These are phyloP conservation scores for Drosophila imparisetae DNA, from an alignment of 2,888 invertebrate genomes.

Conservation along the genomic window DNA sequence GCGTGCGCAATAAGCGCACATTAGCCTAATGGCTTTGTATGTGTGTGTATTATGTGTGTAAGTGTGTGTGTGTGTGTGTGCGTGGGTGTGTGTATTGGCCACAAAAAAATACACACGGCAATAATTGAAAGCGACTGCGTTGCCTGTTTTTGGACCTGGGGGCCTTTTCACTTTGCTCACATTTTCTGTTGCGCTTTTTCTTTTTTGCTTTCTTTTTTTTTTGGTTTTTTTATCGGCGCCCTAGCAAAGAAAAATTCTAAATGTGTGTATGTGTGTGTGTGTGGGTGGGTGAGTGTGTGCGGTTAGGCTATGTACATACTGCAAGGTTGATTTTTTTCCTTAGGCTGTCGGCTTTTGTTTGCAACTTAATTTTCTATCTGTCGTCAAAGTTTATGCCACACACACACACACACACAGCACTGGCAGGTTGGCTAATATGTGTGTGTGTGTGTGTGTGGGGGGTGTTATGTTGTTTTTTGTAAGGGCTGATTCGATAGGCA, in stretches of 20 bases:
- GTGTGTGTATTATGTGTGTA: constrained; percentile 42
- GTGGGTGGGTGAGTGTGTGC: constrained; percentile 16
- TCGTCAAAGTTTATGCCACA: constrained; percentile 67
- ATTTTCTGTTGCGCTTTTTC: constrained; percentile 53
- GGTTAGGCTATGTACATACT: constrained; percentile 42
- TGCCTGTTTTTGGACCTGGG: constrained; percentile 53
- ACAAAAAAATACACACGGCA: constrained; percentile 71
- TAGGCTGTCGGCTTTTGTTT: constrained; percentile 67
- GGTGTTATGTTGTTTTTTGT: constrained; percentile 3
- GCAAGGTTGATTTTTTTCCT: constrained; percentile 40
- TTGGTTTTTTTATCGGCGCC: constrained; percentile 15
- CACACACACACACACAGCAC: constrained; percentile 12
- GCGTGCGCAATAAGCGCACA: constrained; percentile 81
- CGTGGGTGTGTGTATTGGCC: constrained; percentile 62
- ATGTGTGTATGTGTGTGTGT: neutral
- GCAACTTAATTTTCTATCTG: constrained; percentile 80
- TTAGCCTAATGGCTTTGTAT: constrained; percentile 76
- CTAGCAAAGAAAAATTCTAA: constrained; percentile 28
- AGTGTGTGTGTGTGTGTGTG: constrained; percentile 32
- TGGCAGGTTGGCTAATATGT: constrained; percentile 9
- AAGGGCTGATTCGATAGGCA: constrained; percentile 20
- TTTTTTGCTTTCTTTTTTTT: constrained; percentile 24
- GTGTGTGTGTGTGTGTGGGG: neutral
- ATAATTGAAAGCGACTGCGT: constrained; percentile 78
- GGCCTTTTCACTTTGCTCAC: constrained; percentile 46